Conservation (phyloP, 2,113 vertebrate species). For the Indri indri region DNA sequence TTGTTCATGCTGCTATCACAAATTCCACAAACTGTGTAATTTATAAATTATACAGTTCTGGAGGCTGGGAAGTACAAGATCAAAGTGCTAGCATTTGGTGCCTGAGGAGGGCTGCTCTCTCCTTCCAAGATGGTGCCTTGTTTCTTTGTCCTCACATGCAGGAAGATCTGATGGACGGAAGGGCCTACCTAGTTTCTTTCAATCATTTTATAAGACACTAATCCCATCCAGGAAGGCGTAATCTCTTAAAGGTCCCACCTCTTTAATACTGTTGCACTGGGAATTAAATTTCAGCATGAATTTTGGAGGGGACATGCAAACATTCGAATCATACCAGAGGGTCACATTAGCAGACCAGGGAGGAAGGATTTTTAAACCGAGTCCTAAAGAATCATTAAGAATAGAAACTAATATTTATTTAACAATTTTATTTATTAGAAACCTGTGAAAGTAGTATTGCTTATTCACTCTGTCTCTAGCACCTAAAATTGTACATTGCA, state of each 20-base stretch:
- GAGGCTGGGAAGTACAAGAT: background rate
- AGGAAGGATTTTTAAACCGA: background rate
- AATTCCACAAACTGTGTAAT: background rate
- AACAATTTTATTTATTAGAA: background rate
- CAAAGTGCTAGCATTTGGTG: no score
- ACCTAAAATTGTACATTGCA: background rate
- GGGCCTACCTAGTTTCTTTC: no score
- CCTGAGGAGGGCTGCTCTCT: background rate
- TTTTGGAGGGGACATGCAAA: background rate
- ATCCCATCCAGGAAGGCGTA: no score
- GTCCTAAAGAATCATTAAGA: background rate
- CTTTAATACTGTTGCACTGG: no score
- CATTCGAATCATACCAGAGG: no score
- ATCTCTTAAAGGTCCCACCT: background rate
- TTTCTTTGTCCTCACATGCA: background rate
- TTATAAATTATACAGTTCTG: background rate
- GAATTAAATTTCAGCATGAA: background rate
- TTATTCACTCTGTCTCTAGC: background rate
- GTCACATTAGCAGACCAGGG: background rate
- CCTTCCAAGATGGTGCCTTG: background rate
- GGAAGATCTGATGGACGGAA: no score
- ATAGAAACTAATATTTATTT: background rate
- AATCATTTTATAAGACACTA: fast-evolving
- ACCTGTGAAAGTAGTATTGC: background rate
- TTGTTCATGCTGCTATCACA: background rate